phyloP scores from a whole-genome alignment of 1,140 invertebrate genomes.

The Drosophila pallidifrons region DNA sequence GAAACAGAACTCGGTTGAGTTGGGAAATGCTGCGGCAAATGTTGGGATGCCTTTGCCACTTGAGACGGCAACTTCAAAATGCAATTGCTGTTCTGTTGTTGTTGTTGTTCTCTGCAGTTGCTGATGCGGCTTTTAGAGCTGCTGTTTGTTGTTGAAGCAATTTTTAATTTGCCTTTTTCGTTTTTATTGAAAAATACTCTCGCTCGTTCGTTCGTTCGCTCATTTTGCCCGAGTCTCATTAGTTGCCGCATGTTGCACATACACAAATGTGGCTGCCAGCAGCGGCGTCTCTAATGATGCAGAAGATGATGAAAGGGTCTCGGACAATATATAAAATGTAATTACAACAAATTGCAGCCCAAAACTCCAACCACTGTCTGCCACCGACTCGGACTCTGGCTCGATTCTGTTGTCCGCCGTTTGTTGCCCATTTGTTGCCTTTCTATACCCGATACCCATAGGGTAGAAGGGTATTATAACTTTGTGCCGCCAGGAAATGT shows the following conservation, averaged over 20 bases:
- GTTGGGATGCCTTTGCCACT: conserved; percentile 62
- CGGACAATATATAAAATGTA: conserved; percentile 58
- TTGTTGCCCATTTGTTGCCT: too few species aligned
- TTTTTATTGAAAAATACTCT: conserved; percentile 16
- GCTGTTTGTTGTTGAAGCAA: conserved; percentile 59
- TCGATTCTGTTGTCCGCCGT: too few species aligned
- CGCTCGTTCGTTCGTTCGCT: conserved; percentile 13
- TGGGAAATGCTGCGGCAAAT: conserved; percentile 30
- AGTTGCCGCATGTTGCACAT: conserved; percentile 44
- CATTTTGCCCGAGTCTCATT: conserved; percentile 56
- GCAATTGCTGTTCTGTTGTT: conserved; percentile 60
- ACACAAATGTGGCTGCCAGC: background rate
- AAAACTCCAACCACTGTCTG: conserved; percentile 12
- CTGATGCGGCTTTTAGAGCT: conserved; percentile 40
- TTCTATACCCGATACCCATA: too few species aligned
- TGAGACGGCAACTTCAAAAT: conserved; percentile 78
- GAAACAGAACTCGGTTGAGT: background rate
- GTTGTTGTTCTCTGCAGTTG: conserved; percentile 31
- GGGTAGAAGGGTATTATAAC: too few species aligned
- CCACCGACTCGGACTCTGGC: background rate
- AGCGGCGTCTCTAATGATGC: conserved; percentile 70
- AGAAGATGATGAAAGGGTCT: conserved; percentile 45
- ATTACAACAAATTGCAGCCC: conserved; percentile 66
- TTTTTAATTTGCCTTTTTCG: conserved; percentile 55
- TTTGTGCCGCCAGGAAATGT: too few species aligned